Percentiles rank a stretch among this genome's conserved stretches.
These are phyloP conservation scores for Xenopus laevis DNA, from an alignment of 2,113 vertebrate species.

Conservation along the genomic window DNA sequence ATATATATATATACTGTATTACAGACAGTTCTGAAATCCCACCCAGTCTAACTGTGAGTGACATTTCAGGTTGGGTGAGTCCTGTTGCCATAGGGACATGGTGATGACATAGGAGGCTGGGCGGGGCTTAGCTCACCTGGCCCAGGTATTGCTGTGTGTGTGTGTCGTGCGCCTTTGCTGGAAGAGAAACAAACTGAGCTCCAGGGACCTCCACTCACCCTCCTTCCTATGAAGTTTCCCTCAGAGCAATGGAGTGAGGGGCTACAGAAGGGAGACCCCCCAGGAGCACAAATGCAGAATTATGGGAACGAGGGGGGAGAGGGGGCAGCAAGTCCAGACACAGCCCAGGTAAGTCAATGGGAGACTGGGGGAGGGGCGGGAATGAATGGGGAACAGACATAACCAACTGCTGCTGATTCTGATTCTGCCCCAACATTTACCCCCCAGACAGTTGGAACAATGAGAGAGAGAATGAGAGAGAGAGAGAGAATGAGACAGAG, in stretches of 20 bases:
- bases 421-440: no score
- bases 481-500: no score
- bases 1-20: no score
- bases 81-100: constrained; percentile 5
- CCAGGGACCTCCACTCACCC: accelerated
- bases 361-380: not conserved
- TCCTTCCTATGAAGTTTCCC: not conserved
- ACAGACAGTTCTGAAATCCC: no score
- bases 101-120: constrained; percentile 13
- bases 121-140: constrained; percentile 20
- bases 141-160: constrained; percentile 17
- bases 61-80: constrained; percentile 27
- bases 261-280: accelerated
- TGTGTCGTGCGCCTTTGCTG: not conserved
- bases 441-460: no score
- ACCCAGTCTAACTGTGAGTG: not conserved
- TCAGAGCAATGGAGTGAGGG: not conserved
- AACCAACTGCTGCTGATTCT: no score
- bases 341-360: constrained; percentile 5
- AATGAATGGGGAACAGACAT: not conserved
- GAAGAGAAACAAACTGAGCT: not conserved
- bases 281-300: not conserved
- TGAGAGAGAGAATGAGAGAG: no score
- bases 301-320: not conserved
- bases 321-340: not conserved